Percentiles rank a stretch among this genome's conserved stretches.
Conservation (phyloP, 2,888 invertebrate genomes). For the Nowickia ferox region DNA sequence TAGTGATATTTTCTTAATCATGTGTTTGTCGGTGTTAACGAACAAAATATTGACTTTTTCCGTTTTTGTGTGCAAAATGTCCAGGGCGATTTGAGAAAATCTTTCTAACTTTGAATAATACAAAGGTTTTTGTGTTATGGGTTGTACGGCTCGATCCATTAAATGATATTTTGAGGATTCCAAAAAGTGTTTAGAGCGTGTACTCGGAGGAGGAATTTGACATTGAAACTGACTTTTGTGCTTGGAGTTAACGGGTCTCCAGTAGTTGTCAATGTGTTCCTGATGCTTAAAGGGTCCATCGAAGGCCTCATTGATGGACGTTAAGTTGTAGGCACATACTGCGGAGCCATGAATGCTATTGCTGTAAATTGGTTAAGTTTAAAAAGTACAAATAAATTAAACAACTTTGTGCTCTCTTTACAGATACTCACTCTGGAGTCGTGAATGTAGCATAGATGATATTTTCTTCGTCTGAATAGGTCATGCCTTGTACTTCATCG, state of each 20-base stretch:
- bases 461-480: slow-evolving; percentile 90
- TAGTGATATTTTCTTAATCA: slow-evolving; percentile 91
- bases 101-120: slow-evolving; percentile 88
- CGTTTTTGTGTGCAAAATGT: slow-evolving; percentile 88
- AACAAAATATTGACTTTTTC: slow-evolving; percentile 90
- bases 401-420: neutral
- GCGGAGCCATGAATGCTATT: slow-evolving; percentile 96
- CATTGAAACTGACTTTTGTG: slow-evolving; percentile 87
- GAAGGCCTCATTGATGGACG: slow-evolving; percentile 91
- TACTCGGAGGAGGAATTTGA: slow-evolving; percentile 79
- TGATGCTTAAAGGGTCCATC: slow-evolving; percentile 94
- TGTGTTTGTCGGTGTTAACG: slow-evolving; percentile 89
- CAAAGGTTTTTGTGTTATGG: slow-evolving; percentile 87
- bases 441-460: slow-evolving; percentile 93
- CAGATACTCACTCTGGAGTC: slow-evolving; percentile 87
- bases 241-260: slow-evolving; percentile 87
- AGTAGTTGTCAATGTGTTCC: slow-evolving; percentile 89
- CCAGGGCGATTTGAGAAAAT: slow-evolving; percentile 92
- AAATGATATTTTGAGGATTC: slow-evolving; percentile 91
- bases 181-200: slow-evolving; percentile 82
- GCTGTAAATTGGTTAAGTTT: slow-evolving; percentile 81
- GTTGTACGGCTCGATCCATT: slow-evolving; percentile 93
- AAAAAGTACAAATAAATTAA: neutral
- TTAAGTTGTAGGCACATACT: slow-evolving; percentile 94
- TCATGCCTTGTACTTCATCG: slow-evolving; percentile 93